Percentiles rank a stretch among this genome's conserved stretches.
These are phyloP conservation scores for Acanthochromis polyacanthus DNA, from an alignment of 2,113 vertebrate genomes.

Conservation along the genomic window DNA sequence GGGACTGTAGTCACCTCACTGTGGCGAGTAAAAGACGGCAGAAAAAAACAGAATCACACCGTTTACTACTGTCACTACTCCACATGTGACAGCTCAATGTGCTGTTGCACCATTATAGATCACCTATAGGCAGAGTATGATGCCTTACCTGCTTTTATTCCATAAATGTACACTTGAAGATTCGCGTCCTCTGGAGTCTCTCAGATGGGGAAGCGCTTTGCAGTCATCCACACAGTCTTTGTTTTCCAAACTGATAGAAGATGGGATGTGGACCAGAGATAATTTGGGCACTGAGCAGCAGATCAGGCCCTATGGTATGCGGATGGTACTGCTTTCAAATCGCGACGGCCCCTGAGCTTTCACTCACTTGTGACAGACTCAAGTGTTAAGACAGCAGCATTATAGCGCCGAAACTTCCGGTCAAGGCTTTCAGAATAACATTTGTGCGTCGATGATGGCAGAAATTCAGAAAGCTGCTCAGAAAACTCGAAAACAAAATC, in stretches of 20 bases:
- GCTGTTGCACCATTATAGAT: slow-evolving; percentile 16
- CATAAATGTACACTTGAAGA: slow-evolving; percentile 52
- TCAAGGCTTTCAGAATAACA: slow-evolving; percentile 59
- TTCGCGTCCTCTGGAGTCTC: slow-evolving; percentile 41
- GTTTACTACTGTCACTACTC: too few species aligned
- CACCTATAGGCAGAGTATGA: not conserved
- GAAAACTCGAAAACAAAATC: too few species aligned
- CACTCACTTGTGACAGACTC: slow-evolving; percentile 39
- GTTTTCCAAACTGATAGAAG: not conserved
- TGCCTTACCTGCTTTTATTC: slow-evolving; percentile 73
- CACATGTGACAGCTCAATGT: not conserved
- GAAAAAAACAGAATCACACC: not conserved
- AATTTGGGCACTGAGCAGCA: not conserved
- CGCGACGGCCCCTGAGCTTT: slow-evolving; percentile 35
- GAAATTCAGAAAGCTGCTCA: too few species aligned
- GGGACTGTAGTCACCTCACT: slow-evolving; percentile 27
- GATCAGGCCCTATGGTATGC: slow-evolving; percentile 22
- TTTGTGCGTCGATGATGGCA: not conserved
- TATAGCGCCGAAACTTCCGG: not conserved
- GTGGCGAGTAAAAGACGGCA: not conserved
- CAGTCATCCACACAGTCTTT: slow-evolving; percentile 4
- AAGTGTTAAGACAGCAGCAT: not conserved
- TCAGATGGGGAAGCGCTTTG: slow-evolving; percentile 15
- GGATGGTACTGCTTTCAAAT: slow-evolving; percentile 37
- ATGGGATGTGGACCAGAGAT: not conserved